phyloP scores from a whole-genome alignment of 2,797 vertebrate species.

The Propithecus perrieri region DNA sequence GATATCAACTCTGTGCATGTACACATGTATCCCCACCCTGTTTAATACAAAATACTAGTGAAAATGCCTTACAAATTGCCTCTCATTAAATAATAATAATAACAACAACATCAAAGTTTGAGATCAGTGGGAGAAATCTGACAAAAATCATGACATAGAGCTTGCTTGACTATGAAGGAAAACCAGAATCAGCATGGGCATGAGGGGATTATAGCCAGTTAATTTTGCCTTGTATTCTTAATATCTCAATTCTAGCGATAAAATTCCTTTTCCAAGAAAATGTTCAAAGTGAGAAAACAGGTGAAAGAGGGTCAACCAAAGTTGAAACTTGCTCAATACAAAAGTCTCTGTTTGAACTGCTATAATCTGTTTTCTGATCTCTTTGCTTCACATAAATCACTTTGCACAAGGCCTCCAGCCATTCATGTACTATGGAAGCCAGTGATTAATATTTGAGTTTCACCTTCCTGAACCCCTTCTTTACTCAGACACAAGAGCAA shows the following conservation, averaged over 20 bases:
- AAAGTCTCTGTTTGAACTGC: neutral
- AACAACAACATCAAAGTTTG: neutral
- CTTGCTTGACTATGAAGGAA: neutral
- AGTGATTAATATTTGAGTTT: constrained; percentile 28
- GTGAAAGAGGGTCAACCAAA: neutral
- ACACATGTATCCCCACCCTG: neutral
- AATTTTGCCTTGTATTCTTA: neutral
- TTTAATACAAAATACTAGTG: neutral
- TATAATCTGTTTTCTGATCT: constrained; percentile 33
- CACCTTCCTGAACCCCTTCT: constrained; percentile 35
- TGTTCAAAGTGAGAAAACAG: constrained; percentile 37
- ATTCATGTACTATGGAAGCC: neutral
- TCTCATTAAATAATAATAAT: constrained; percentile 8
- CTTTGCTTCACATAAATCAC: neutral
- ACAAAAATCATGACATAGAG: neutral
- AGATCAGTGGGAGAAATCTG: neutral
- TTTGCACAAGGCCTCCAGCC: neutral
- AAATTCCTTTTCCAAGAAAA: constrained; percentile 29
- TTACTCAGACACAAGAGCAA: neutral
- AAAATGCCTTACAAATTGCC: neutral
- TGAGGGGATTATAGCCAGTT: neutral
- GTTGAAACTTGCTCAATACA: constrained; percentile 23
- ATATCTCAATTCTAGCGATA: constrained; percentile 17
- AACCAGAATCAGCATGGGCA: neutral
- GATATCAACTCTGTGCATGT: neutral